These are phyloP conservation scores for Brachionus sp. DNA, from an alignment of 1,140 invertebrate species.

Conservation along the genomic window DNA sequence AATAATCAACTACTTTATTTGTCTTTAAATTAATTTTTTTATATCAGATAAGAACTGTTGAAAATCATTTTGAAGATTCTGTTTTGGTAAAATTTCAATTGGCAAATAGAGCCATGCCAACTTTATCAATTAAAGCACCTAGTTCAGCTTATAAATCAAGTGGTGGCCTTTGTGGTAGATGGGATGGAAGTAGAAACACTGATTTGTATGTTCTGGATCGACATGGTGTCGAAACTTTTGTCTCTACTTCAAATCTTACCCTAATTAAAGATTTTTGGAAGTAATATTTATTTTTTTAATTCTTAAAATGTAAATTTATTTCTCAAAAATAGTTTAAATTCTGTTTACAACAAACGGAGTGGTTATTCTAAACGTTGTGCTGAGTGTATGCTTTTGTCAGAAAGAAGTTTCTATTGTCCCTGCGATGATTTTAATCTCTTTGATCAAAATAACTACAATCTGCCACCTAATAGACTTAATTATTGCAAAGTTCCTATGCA, in stretches of 20 bases:
- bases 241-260: background rate
- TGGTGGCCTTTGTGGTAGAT: constrained; percentile 11
- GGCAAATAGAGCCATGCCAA: background rate
- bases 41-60: constrained; percentile 21
- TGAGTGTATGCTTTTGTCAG: background rate
- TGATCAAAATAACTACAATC: background rate
- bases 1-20: background rate
- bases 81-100: constrained; percentile 1
- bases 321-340: background rate
- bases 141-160: background rate
- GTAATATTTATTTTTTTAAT: background rate
- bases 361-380: constrained; percentile 3
- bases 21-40: background rate
- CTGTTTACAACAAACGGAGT: background rate
- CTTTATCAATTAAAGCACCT: background rate
- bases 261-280: background rate
- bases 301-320: background rate
- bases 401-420: constrained; percentile 32
- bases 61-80: background rate
- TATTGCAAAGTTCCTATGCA: constrained; percentile 24
- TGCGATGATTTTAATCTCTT: constrained; percentile 41
- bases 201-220: constrained; percentile 5
- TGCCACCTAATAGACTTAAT: background rate
- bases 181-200: background rate
- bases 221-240: background rate